Conservation (phyloP, 2,888 invertebrate species). For the Drosophila anomelani region DNA sequence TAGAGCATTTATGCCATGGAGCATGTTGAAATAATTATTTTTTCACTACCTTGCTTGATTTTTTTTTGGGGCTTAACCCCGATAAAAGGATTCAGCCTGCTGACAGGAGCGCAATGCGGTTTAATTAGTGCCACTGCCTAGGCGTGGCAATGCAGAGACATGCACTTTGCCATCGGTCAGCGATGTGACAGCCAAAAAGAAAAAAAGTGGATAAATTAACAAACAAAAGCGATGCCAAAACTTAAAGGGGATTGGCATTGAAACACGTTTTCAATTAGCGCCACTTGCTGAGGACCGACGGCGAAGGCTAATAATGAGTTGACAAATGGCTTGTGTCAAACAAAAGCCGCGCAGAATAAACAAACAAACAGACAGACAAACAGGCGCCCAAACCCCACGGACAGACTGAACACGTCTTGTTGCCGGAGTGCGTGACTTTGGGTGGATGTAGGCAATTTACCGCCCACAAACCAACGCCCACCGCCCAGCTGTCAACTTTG, state of each 20-base stretch:
- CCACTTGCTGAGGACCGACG: conserved; percentile 24
- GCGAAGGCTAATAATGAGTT: conserved; percentile 58
- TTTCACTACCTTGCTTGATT: background rate
- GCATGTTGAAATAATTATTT: too few species aligned
- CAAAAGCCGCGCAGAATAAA: conserved; percentile 29
- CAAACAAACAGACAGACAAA: conserved; percentile 26
- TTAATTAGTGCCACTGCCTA: conserved; percentile 59
- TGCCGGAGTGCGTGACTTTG: conserved; percentile 45
- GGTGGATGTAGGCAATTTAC: conserved; percentile 43
- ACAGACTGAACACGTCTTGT: conserved; percentile 45
- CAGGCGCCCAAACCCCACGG: background rate
- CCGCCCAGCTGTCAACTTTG: conserved; percentile 31
- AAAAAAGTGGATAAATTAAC: conserved; percentile 2
- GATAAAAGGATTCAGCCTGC: conserved; percentile 13
- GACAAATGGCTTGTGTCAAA: conserved; percentile 55
- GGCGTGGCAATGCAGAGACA: conserved; percentile 22
- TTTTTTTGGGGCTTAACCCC: background rate
- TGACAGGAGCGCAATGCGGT: conserved; percentile 31
- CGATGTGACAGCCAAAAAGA: conserved; percentile 14
- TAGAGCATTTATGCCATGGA: background rate
- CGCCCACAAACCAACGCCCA: conserved; percentile 3
- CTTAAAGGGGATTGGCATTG: conserved; percentile 29
- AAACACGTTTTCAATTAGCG: conserved; percentile 70
- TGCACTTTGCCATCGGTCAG: conserved; percentile 26
- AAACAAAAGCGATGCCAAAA: conserved; percentile 6